phyloP scores from a whole-genome alignment of 2,888 invertebrate species.

The Tanypteryx hageni region DNA sequence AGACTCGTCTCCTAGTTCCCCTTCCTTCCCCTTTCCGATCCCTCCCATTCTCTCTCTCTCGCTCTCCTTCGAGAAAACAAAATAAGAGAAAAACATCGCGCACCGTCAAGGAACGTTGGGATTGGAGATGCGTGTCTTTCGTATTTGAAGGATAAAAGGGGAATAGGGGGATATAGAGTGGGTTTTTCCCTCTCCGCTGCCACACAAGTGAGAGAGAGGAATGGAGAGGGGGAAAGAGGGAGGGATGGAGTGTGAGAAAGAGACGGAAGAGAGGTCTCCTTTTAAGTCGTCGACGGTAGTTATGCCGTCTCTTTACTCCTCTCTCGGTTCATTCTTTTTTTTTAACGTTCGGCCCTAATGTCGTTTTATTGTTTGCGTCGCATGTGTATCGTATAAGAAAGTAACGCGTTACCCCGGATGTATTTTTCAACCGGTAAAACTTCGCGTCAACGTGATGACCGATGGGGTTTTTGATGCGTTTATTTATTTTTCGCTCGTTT shows the following conservation, averaged over 20 bases:
- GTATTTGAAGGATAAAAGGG: not conserved
- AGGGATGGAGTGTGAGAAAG: not conserved
- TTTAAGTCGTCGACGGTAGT: slow-evolving; percentile 39
- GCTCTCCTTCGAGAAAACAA: not conserved
- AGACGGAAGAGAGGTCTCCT: not conserved
- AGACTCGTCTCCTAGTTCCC: slow-evolving; percentile 11
- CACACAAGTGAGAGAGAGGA: not conserved
- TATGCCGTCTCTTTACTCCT: slow-evolving; percentile 27
- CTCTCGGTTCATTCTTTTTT: slow-evolving; percentile 11
- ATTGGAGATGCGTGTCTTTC: slow-evolving; percentile 53
- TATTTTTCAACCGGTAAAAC: not conserved
- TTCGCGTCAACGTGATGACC: not conserved
- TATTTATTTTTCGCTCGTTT: not conserved
- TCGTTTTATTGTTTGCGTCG: slow-evolving; percentile 36
- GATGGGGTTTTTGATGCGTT: not conserved
- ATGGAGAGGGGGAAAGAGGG: not conserved
- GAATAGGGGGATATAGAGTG: not conserved
- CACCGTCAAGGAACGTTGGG: slow-evolving; percentile 43
- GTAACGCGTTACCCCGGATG: not conserved
- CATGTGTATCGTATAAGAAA: not conserved
- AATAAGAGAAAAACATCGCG: not conserved
- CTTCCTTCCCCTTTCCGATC: not conserved
- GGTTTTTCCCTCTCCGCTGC: not conserved
- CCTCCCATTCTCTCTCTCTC: not conserved
- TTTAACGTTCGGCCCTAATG: slow-evolving; percentile 42